These are phyloP conservation scores for Fulica atra DNA, from an alignment of 2,113 vertebrate genomes.

Conservation along the genomic window DNA sequence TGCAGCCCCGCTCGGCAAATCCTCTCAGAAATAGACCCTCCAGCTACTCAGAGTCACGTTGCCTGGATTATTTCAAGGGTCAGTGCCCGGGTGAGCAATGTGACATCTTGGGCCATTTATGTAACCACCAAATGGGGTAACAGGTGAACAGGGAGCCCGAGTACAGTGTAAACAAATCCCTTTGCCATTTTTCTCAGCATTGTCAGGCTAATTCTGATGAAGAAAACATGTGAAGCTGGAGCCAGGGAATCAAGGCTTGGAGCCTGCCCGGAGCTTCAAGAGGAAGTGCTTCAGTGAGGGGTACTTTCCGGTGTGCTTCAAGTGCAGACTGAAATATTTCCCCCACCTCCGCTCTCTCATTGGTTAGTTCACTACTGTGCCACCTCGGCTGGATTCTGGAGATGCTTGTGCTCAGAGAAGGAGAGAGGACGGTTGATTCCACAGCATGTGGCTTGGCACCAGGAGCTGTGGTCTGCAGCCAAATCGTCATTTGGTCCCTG, in stretches of 20 bases:
- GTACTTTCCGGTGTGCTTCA: background rate
- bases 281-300: background rate
- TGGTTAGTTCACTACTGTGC: background rate
- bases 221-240: background rate
- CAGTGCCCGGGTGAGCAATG: background rate
- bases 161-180: slow-evolving; percentile 41
- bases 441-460: background rate
- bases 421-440: background rate
- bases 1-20: background rate
- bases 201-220: background rate
- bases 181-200: background rate
- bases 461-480: background rate
- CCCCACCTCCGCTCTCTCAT: background rate
- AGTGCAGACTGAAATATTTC: background rate
- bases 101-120: slow-evolving; percentile 14
- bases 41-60: background rate
- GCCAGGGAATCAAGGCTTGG: background rate
- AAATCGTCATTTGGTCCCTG: background rate
- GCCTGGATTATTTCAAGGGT: background rate
- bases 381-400: background rate
- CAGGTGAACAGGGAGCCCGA: slow-evolving; percentile 6
- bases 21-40: background rate
- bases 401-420: background rate
- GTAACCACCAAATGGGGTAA: background rate
- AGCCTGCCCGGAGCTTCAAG: background rate